Conservation (phyloP, 2,888 invertebrate genomes). For the Hoplodrina blanda region DNA sequence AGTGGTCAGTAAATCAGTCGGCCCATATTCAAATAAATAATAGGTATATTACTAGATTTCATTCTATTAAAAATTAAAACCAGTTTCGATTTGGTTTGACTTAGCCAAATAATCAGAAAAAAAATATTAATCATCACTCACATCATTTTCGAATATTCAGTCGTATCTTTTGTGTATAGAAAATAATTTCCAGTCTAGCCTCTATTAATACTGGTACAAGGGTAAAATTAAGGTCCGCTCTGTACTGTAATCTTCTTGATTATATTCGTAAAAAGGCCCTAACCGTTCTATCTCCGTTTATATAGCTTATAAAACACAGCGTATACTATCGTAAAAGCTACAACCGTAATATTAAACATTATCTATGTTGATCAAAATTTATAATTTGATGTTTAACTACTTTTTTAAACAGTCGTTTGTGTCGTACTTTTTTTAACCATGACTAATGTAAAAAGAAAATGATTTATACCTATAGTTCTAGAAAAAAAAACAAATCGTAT, state of each 20-base stretch:
- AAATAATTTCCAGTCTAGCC: conserved; percentile 26
- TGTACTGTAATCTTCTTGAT: conserved; percentile 14
- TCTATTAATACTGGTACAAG: conserved; percentile 1
- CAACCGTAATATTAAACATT: conserved; percentile 15
- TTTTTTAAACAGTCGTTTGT: background rate
- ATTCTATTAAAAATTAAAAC: background rate
- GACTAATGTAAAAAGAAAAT: too few relatives aligned
- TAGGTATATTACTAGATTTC: too few relatives aligned
- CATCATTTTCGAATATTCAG: conserved; percentile 2
- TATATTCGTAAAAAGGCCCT: conserved; percentile 22
- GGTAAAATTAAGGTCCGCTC: conserved; percentile 5
- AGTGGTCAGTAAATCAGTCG: too few relatives aligned
- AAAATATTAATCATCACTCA: conserved; percentile 4
- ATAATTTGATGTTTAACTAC: background rate
- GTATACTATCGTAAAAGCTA: conserved; percentile 15
- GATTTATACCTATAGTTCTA: too few relatives aligned
- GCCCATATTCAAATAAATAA: too few relatives aligned
- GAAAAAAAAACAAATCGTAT: too few relatives aligned
- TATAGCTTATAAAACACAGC: conserved; percentile 10
- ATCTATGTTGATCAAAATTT: background rate
- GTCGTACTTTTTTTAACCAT: too few relatives aligned
- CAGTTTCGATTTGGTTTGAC: background rate
- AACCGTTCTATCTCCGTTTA: conserved; percentile 13
- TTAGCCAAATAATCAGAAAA: background rate
- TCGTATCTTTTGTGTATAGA: conserved; percentile 18